Conservation (phyloP, 2,888 invertebrate genomes). For the Synergus gifuensis region DNA sequence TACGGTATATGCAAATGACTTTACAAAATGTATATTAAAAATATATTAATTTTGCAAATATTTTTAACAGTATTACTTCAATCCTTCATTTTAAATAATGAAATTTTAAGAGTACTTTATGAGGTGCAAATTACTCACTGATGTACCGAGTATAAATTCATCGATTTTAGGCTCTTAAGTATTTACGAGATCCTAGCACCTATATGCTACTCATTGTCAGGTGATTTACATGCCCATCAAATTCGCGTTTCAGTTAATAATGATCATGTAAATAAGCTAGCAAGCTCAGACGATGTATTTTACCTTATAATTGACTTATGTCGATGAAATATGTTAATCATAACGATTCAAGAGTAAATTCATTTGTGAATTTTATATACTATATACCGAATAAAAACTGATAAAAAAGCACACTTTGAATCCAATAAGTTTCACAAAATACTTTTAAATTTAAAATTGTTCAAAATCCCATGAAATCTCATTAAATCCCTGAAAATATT, state of each 20-base stretch:
- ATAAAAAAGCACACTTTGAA: no score
- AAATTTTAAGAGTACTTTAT: neutral
- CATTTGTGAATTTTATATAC: neutral
- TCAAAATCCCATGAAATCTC: no score
- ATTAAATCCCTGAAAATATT: no score
- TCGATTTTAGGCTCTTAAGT: neutral
- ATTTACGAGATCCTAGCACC: conserved; percentile 12
- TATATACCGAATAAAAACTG: neutral
- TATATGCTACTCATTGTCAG: neutral
- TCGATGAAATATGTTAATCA: neutral
- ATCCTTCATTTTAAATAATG: neutral
- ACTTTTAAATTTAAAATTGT: no score
- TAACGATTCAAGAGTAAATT: neutral
- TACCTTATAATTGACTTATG: neutral
- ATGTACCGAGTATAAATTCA: neutral
- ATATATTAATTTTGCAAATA: no score
- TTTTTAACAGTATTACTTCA: no score
- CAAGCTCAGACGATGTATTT: neutral
- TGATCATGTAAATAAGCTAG: neutral
- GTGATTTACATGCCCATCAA: conserved; percentile 17
- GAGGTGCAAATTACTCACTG: neutral
- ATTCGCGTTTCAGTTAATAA: conserved; percentile 16
- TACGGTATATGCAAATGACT: no score
- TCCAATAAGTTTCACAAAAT: no score
- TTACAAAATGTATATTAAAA: no score